Conservation (phyloP, 1,140 invertebrate genomes). For the Ladona fulva region DNA sequence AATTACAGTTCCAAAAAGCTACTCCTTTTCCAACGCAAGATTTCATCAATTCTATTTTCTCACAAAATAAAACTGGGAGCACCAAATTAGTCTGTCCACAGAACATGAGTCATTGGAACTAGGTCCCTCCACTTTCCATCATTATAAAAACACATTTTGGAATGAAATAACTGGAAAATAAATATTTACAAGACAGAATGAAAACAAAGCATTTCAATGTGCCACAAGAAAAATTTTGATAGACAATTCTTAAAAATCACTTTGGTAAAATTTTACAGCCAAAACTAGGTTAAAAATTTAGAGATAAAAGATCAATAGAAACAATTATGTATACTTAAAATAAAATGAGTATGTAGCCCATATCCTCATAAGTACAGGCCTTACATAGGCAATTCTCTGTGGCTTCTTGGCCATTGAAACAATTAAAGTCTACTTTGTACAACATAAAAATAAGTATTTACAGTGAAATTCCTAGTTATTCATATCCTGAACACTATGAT, state of each 20-base stretch:
- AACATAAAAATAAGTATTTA: slow-evolving; percentile 9
- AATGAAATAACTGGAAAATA: slow-evolving; percentile 3
- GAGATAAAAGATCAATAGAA: neutral
- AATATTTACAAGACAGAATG: neutral
- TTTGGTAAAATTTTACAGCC: neutral
- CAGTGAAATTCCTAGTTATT: slow-evolving; percentile 2
- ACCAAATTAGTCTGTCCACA: neutral
- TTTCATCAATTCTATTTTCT: neutral
- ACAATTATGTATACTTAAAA: neutral
- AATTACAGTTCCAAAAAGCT: no score
- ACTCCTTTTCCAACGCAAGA: neutral
- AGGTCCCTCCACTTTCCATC: neutral
- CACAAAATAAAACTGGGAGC: neutral
- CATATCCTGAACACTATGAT: neutral
- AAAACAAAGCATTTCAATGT: neutral
- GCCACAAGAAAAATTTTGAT: neutral
- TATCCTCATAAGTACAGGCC: neutral
- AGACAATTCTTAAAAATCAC: neutral
- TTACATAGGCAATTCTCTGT: neutral
- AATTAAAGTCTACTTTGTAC: neutral
- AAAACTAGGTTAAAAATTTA: neutral
- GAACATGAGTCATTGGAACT: neutral
- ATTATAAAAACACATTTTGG: neutral
- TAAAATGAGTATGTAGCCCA: neutral
- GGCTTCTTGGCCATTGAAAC: neutral